Conservation (phyloP, 2,113 vertebrate genomes). For the Zosterops lateralis region DNA sequence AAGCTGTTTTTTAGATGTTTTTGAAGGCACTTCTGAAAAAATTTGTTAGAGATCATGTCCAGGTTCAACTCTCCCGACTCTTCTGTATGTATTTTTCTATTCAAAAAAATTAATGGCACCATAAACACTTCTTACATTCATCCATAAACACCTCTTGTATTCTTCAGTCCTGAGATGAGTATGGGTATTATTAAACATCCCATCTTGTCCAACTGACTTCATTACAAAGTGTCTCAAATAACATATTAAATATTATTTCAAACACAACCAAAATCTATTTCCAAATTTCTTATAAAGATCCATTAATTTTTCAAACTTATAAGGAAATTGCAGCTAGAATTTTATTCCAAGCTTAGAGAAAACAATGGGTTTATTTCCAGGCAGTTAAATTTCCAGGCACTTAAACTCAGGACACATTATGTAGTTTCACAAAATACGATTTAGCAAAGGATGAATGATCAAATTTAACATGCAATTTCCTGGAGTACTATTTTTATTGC, state of each 20-base stretch:
- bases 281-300: not conserved
- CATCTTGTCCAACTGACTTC: not conserved
- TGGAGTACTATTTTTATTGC: not conserved
- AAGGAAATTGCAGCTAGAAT: not conserved
- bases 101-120: not conserved
- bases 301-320: not conserved
- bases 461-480: slow-evolving; percentile 10
- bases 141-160: not conserved
- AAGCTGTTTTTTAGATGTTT: not conserved
- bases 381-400: not conserved
- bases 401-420: not conserved
- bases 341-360: not conserved
- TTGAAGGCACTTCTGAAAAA: not conserved
- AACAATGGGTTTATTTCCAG: not conserved
- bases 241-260: not conserved
- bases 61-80: not conserved
- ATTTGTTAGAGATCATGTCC: not conserved
- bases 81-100: not conserved
- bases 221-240: not conserved
- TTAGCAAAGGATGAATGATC: not conserved
- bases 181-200: not conserved
- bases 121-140: not conserved
- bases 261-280: not conserved
- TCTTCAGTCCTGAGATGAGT: not conserved
- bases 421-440: not conserved